Evolutionary conservation across 2,888 invertebrate species (phyloP).

Genomic region (Hipparchia sbordonii): DNA sequence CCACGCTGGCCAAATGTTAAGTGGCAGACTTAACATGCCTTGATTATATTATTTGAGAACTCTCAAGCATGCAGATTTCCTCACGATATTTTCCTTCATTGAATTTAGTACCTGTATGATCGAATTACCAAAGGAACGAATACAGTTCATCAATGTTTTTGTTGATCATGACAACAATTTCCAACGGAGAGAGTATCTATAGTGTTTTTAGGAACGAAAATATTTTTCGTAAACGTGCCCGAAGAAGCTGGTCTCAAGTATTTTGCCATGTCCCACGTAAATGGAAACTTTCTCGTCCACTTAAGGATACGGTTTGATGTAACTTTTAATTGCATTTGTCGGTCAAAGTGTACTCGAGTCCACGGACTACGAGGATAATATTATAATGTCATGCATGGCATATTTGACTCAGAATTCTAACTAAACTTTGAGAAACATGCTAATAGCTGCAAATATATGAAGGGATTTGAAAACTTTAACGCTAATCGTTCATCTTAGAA

Average conservation of each 20-base stretch:
- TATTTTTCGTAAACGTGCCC: neutral
- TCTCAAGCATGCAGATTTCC: too few relatives aligned
- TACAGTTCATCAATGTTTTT: neutral
- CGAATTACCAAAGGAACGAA: neutral
- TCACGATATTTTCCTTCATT: too few relatives aligned
- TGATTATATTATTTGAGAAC: too few relatives aligned
- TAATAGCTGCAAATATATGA: too few relatives aligned
- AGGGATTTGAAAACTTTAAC: too few relatives aligned
- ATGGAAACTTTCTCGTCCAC: neutral
- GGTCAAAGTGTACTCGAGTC: constrained; percentile 34
- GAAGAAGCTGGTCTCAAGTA: neutral
- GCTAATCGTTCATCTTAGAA: too few relatives aligned
- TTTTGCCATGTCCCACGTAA: neutral
- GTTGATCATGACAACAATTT: neutral
- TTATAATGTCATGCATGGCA: neutral
- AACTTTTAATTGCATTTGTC: constrained; percentile 41
- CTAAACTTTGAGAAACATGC: too few relatives aligned
- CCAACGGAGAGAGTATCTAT: neutral
- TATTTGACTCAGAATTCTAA: too few relatives aligned
- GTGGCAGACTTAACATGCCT: too few relatives aligned
- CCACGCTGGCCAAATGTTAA: too few relatives aligned
- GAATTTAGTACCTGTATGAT: too few relatives aligned
- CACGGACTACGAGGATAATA: neutral
- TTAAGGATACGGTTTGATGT: constrained; percentile 29
- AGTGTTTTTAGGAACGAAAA: neutral